A percentile compares a stretch with the other conserved stretches of the same genome.
Conservation (phyloP, 2,888 invertebrate genomes). For the Epinotia bilunana region DNA sequence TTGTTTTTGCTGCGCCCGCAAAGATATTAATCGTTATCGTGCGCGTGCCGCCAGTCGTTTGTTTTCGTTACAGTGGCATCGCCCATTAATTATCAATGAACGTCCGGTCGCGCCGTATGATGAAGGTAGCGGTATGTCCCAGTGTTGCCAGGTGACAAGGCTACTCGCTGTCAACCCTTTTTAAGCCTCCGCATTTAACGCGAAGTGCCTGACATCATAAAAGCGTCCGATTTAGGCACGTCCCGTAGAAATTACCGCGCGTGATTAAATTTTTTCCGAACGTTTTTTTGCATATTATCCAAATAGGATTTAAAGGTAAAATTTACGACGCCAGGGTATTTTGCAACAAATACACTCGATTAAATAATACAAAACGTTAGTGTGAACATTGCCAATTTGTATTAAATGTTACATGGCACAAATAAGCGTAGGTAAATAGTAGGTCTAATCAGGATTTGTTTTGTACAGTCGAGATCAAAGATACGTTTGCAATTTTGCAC, state of each 20-base stretch:
- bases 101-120: conserved; percentile 76
- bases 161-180: conserved; percentile 82
- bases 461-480: no score
- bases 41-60: conserved; percentile 81
- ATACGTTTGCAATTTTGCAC: no score
- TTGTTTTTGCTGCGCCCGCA: conserved; percentile 80
- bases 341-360: neutral
- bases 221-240: conserved; percentile 81
- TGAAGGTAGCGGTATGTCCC: conserved; percentile 78
- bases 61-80: conserved; percentile 82
- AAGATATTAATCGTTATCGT: conserved; percentile 84
- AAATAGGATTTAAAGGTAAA: conserved; percentile 25
- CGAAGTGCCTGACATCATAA: conserved; percentile 82
- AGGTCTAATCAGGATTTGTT: neutral
- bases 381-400: neutral
- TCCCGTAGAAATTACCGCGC: conserved; percentile 76
- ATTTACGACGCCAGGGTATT: neutral
- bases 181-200: conserved; percentile 82
- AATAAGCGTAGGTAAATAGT: neutral
- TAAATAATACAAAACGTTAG: neutral
- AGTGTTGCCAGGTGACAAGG: conserved; percentile 81
- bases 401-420: neutral
- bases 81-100: conserved; percentile 84
- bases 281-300: conserved; percentile 60
- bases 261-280: conserved; percentile 76